These are phyloP conservation scores for Pocillopora grandis DNA, from an alignment of 92 coral and sea anemone genomes.

Conservation along the genomic window DNA sequence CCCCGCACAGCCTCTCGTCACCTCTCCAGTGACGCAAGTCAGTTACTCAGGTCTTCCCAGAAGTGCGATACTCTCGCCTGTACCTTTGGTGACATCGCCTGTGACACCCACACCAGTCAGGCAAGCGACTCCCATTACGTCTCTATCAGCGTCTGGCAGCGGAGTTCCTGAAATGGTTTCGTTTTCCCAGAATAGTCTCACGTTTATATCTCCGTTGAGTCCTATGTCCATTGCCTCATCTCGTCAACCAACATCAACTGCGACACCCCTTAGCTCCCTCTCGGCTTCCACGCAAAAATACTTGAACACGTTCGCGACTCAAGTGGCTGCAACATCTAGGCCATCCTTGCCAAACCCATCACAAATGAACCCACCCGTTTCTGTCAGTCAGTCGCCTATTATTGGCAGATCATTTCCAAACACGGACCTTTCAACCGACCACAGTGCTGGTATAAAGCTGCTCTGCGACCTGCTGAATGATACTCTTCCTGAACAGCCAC, in stretches of 20 bases:
- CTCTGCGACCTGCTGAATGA: conserved; percentile 84
- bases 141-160: conserved; percentile 20
- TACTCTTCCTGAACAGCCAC: conserved; percentile 67
- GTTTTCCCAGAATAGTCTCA: conserved; percentile 60
- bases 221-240: conserved; percentile 27
- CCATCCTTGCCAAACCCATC: conserved; percentile 17
- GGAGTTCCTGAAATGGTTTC: conserved; percentile 57
- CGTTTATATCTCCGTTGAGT: conserved; percentile 68
- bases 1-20: conserved; percentile 20
- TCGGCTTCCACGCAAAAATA: conserved; percentile 43
- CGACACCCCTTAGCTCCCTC: conserved; percentile 42
- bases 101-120: conserved; percentile 41
- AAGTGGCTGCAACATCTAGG: background rate
- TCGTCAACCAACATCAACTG: conserved; percentile 8
- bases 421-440: conserved; percentile 51
- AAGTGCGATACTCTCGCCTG: background rate
- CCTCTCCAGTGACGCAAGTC: conserved; percentile 35
- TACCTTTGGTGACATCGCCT: conserved; percentile 35
- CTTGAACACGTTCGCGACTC: conserved; percentile 43
- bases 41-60: background rate
- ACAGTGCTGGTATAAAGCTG: conserved; percentile 77
- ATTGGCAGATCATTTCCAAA: conserved; percentile 24
- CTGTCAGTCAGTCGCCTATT: conserved; percentile 13
- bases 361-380: conserved; percentile 2
- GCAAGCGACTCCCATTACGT: conserved; percentile 29